Evolutionary conservation across 2,888 invertebrate genomes (phyloP).

Genomic region (Chymomyza amoena): DNA sequence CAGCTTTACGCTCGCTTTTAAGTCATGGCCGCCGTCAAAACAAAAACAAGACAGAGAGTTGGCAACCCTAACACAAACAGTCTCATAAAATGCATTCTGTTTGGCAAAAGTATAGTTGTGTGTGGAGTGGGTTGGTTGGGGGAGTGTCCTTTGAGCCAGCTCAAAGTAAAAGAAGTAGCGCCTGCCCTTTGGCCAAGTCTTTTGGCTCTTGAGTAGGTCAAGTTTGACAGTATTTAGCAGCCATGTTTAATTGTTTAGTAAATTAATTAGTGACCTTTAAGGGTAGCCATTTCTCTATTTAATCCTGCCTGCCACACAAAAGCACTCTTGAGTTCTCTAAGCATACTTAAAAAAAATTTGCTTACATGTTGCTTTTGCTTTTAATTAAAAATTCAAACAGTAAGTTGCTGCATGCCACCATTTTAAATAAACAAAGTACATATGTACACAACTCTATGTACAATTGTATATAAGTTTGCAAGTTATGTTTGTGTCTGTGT

Average conservation of each 20-base stretch:
- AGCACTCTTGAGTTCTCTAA: neutral
- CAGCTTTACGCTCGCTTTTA: no score
- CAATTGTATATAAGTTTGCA: neutral
- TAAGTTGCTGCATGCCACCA: neutral
- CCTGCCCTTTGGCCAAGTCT: slow-evolving; percentile 2
- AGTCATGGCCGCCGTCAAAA: no score
- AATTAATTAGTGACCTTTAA: slow-evolving; percentile 47
- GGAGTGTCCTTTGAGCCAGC: neutral
- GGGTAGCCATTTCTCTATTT: neutral
- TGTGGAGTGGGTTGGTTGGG: neutral
- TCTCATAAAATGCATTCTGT: slow-evolving; percentile 29
- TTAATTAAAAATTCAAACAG: slow-evolving; percentile 55
- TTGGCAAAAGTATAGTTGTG: slow-evolving; percentile 23
- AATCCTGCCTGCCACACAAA: neutral
- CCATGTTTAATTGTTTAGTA: slow-evolving; percentile 34
- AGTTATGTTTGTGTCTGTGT: neutral
- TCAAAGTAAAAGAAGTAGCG: neutral
- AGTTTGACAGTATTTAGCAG: slow-evolving; percentile 33
- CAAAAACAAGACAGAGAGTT: no score
- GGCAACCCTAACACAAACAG: slow-evolving; percentile 2
- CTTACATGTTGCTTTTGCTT: slow-evolving; percentile 24
- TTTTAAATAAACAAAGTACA: neutral
- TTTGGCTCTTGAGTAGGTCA: slow-evolving; percentile 35
- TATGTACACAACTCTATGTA: neutral
- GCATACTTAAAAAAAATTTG: neutral